phyloP scores from a whole-genome alignment of 1,140 invertebrate species.

The Asobara japonica region DNA sequence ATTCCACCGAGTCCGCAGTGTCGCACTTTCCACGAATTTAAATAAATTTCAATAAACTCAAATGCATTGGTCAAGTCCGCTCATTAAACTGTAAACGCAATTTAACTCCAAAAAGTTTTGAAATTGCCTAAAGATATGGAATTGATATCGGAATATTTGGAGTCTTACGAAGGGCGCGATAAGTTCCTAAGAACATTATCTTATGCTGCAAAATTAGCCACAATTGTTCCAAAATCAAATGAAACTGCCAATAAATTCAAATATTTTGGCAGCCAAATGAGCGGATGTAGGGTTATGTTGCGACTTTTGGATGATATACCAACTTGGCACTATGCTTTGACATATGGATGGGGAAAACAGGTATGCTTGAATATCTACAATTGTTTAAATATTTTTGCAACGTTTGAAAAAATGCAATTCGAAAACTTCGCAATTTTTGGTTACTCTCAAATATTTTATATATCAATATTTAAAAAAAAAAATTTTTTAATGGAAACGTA shows the following conservation, averaged over 20 bases:
- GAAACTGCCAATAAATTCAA: conserved; percentile 68
- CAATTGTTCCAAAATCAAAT: conserved; percentile 68
- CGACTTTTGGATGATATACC: conserved; percentile 81
- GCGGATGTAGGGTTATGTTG: conserved; percentile 73
- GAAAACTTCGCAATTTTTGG: no score
- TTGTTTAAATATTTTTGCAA: conserved; percentile 22
- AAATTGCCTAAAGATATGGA: conserved; percentile 41
- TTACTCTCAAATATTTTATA: no score
- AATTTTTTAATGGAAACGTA: no score
- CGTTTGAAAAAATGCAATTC: not conserved
- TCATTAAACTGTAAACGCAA: not conserved
- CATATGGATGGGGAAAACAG: conserved; percentile 72
- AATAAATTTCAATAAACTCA: no score
- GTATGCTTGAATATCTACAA: conserved; percentile 54
- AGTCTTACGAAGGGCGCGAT: conserved; percentile 69
- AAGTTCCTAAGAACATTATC: conserved; percentile 74
- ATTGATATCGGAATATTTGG: conserved; percentile 60
- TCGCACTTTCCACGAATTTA: no score
- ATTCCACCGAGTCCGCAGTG: no score
- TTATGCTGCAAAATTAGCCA: conserved; percentile 72
- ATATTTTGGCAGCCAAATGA: conserved; percentile 73
- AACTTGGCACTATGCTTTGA: conserved; percentile 71
- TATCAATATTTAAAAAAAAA: no score
- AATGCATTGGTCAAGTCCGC: no score
- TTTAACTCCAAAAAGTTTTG: not conserved